phyloP scores from a whole-genome alignment of 2,888 invertebrate genomes.

The Pegoplata infirma region DNA sequence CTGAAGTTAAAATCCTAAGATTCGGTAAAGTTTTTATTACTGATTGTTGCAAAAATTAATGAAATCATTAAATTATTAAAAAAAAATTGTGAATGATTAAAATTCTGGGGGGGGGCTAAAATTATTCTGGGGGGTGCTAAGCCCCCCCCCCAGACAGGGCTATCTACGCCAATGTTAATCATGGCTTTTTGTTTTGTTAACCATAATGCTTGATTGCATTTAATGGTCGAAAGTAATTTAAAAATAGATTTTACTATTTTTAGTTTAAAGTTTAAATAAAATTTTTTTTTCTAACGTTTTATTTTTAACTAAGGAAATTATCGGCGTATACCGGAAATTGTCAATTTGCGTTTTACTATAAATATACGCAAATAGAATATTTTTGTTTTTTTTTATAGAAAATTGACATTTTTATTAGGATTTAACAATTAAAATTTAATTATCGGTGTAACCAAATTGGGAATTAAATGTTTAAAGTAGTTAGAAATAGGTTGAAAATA shows the following conservation, averaged over 20 bases:
- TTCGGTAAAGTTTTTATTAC: too few relatives aligned
- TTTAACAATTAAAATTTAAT: neutral
- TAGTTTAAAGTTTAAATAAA: constrained; percentile 6
- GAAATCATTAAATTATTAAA: too few relatives aligned
- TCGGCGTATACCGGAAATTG: constrained; percentile 53
- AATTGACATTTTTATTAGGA: neutral
- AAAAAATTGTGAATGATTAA: too few relatives aligned
- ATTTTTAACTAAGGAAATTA: constrained; percentile 50
- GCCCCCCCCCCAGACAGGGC: too few relatives aligned
- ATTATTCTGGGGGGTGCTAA: too few relatives aligned
- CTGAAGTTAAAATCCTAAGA: too few relatives aligned
- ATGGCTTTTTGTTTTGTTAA: neutral
- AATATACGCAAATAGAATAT: neutral
- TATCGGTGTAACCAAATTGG: neutral
- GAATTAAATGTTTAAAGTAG: neutral
- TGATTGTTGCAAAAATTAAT: too few relatives aligned
- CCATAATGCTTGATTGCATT: constrained; percentile 42
- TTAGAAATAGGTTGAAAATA: neutral
- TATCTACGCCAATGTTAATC: too few relatives aligned
- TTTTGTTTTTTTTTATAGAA: too few relatives aligned
- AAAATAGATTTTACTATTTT: constrained; percentile 48
- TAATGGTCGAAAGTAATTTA: constrained; percentile 42
- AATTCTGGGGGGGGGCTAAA: too few relatives aligned
- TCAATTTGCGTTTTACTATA: constrained; percentile 29
- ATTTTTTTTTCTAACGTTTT: constrained; percentile 38